Base-by-base conservation (phyloP, 1,140 invertebrate species). In the Lucilia sericata region DNA sequence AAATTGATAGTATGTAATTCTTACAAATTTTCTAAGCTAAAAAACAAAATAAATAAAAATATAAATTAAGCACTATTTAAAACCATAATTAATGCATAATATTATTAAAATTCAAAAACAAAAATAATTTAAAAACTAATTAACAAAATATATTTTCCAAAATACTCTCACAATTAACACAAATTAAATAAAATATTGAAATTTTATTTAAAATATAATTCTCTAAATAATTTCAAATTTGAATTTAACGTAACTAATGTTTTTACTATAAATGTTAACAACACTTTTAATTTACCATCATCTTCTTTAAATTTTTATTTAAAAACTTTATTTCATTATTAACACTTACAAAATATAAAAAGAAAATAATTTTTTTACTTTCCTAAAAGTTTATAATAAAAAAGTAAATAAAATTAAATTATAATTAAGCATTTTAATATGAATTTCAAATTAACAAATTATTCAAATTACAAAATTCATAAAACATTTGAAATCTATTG, bases 1-100 rank as follows among this genome's bases (percentile, higher is more conserved):
- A 80, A 80, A 80, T 80, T 80, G 76, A 80, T 80, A 80, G 76
- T 80, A 80, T 51, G 42, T 80, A 80, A 80, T 80, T 80, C 76
- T 80, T 51, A 80, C 42, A 51, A 80, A 10, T 49, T 80, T 80
- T 80, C 42, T 51, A 49, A 49, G 47, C n/a, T 12, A 42, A 25
- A 76, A 14, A 55, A 7, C 1, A 14, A 76, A 76, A 47, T 3
- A 42, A 76, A n/a, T 30, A 36, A 21, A 51, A 80, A 80, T 9
- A 70, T 21, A 25, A 47, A 47, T 19, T 47, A 80, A 78, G 75
- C 75, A 78, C 75, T 78, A 14, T 19, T 47, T 80, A 51, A 80
- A 49, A 19, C 25, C 55, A 47, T n/a, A 78, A 14, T 55, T 55
- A 17, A 55, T 14, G 51, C 51, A 55, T 55, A 12, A 55, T n/a